These are phyloP conservation scores for Helicorthomorpha holstii DNA, from an alignment of 1,140 invertebrate species.

Conservation along the genomic window DNA sequence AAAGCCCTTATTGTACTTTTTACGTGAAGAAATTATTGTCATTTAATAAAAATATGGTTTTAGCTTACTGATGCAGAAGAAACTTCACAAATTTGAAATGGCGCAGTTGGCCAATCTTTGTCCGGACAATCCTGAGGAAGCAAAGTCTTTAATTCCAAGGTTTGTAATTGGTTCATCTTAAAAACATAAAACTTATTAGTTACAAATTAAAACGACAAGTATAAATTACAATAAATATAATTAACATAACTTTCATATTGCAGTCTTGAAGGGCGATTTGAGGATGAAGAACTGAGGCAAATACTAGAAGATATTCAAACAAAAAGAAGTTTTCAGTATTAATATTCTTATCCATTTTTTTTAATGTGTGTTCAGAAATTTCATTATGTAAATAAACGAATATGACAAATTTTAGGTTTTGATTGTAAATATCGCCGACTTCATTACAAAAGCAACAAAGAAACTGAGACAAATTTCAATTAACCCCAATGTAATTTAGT, in stretches of 20 bases:
- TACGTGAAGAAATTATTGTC: neutral
- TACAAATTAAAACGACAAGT: too few species aligned
- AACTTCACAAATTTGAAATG: constrained; percentile 96
- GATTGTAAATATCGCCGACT: too few species aligned
- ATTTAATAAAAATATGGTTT: neutral
- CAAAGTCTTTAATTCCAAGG: constrained; percentile 89
- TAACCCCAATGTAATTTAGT: too few species aligned
- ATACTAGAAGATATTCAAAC: constrained; percentile 95
- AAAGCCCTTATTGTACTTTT: neutral
- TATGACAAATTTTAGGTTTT: too few species aligned
- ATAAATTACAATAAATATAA: too few species aligned
- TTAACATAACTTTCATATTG: constrained; percentile 11
- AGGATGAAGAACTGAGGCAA: constrained; percentile 86
- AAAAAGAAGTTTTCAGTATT: constrained; percentile 93
- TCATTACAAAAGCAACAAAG: too few species aligned
- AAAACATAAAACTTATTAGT: neutral
- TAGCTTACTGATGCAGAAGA: constrained; percentile 83
- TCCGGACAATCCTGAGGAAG: constrained; percentile 94
- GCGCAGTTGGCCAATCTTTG: constrained; percentile 94
- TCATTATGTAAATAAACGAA: too few species aligned
- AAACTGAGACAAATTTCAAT: too few species aligned
- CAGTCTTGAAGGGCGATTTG: constrained; percentile 78
- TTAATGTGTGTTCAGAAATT: too few species aligned
- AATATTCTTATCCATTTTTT: too few species aligned
- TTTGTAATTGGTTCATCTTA: constrained; percentile 12